These are phyloP conservation scores for Acanthaster planci DNA, from an alignment of 35 echinoderm and acorn worm genomes.

Conservation along the genomic window DNA sequence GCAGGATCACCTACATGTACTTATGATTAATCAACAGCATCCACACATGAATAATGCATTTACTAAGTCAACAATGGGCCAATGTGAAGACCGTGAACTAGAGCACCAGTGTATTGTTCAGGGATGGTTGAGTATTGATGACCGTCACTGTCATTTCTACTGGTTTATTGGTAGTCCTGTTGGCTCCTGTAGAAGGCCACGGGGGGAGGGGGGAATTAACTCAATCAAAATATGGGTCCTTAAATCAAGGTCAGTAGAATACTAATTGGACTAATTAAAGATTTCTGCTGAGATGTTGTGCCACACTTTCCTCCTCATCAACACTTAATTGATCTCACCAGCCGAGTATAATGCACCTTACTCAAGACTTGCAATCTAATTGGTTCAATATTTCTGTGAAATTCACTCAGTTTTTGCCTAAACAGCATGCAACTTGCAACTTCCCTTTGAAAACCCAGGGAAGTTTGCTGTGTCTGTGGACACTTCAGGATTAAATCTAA, in stretches of 20 bases:
- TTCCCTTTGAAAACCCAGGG: no score
- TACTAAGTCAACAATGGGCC: conserved; percentile 22
- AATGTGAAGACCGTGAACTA: not conserved
- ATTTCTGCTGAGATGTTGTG: not conserved
- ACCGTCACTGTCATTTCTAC: no score
- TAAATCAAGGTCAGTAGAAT: conserved; percentile 10
- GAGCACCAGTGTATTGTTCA: no score
- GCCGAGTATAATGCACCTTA: no score
- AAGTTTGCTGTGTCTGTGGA: no score
- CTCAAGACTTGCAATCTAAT: no score
- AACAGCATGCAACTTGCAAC: no score
- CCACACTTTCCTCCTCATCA: not conserved
- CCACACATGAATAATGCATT: not conserved
- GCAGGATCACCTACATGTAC: conserved; percentile 9
- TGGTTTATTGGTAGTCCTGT: not conserved
- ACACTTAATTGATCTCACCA: not conserved
- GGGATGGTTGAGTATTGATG: no score
- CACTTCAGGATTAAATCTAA: no score
- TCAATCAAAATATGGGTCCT: not conserved
- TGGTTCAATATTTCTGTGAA: no score
- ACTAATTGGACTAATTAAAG: not conserved
- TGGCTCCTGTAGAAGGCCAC: not conserved
- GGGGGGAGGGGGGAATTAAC: not conserved
- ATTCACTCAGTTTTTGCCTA: no score
- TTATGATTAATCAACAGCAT: not conserved